These are phyloP conservation scores for Dicranocentrus wangi DNA, from an alignment of 2,888 invertebrate genomes.

Conservation along the genomic window DNA sequence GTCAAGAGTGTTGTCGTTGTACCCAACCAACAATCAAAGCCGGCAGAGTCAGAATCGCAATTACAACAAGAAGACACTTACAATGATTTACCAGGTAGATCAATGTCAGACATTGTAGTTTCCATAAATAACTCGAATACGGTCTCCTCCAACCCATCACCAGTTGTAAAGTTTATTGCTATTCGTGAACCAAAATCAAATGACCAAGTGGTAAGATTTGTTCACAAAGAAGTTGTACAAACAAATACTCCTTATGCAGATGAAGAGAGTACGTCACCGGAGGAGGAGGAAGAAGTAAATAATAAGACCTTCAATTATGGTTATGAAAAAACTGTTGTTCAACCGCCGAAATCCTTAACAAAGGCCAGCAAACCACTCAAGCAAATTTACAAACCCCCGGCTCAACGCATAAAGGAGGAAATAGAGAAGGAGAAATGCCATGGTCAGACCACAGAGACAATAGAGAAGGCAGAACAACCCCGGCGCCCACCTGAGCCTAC, in stretches of 20 bases:
- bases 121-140: too few species aligned
- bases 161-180: conserved; percentile 23
- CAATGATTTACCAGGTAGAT: too few species aligned
- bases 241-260: not conserved
- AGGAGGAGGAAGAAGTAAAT: not conserved
- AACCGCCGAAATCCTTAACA: not conserved
- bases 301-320: conserved; percentile 12
- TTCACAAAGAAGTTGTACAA: not conserved
- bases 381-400: conserved; percentile 30
- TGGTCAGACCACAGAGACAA: too few species aligned
- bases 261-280: not conserved
- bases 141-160: too few species aligned
- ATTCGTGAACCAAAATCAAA: not conserved
- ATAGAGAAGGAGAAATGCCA: too few species aligned
- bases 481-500: too few species aligned
- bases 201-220: not conserved
- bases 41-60: not conserved
- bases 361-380: not conserved
- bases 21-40: conserved; percentile 7
- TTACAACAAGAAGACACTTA: not conserved
- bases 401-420: too few species aligned
- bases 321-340: conserved; percentile 15
- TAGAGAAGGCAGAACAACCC: too few species aligned
- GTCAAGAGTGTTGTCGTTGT: conserved; percentile 30
- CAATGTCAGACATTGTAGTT: too few species aligned